Base-by-base conservation (phyloP, 2,113 vertebrate species). In the Megaceryle torquata region DNA sequence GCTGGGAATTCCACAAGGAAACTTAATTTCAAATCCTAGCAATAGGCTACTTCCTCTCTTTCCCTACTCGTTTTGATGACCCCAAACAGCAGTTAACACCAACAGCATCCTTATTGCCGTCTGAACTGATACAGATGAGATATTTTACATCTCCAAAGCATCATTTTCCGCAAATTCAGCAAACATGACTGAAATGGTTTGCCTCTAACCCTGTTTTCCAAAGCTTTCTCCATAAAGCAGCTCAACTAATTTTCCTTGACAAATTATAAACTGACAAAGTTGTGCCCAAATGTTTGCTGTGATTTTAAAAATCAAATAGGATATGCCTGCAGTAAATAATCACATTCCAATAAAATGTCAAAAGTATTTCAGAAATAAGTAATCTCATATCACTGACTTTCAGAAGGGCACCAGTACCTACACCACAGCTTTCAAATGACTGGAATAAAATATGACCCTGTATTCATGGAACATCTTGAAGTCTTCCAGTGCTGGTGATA, bases 381-480 rank as follows among this genome's bases (percentile, higher is more conserved):
- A 77, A 93, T 67, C 43, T 67, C 22, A 50, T 89, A 54, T 77
- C 60, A 28, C 71, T 77, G 68, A 50, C 46, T 92, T 69, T 54
- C 39, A 86, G 44, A 81, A 88, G 12, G 57, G 53, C 46, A 79
- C 37, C 60, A 54, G 60, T 80, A 78, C 53, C 83, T 76, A 89
- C 71, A 6, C 46, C 70, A 44, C 43, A 80, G 54, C 31, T 89
- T 93, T 89, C 82, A 71, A 75, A 86, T 86, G 18, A 77, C 21
- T 86, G 72, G 64, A 89, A 86, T 75, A 86, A 84, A 92, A 88
- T 14, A 90, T 12, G 29, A 61, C 24, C 48, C 43, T 78, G 16
- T 35, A 83, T 83, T 96, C 65, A 51, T 14, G 24, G 33, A 96
- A 94, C 57, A 92, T 46, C 72, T 63, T 94, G 70, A 96, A 82